Evolutionary conservation across 2,888 invertebrate genomes (phyloP), one percentile per base, ranked within the genome.

Genomic region (Erannis defoliaria): DNA sequence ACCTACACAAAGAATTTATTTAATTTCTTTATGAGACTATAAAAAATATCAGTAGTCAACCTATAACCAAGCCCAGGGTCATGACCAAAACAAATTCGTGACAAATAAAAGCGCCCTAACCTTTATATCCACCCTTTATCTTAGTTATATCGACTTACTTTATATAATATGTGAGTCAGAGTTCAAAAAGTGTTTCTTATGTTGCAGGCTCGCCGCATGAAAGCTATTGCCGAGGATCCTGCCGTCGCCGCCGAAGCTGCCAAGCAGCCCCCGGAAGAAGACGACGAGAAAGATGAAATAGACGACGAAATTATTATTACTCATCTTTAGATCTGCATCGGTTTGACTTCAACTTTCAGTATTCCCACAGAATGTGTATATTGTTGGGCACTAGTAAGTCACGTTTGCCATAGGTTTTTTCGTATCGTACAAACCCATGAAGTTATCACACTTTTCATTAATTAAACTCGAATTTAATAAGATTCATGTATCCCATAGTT

Each of bases 241-340:
- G 95, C 94, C 62, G 84, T 93, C 64, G 92, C 93, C 38, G 94
- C 93, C 50, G 96, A 95, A 26, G 96, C 96, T 9, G 95, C 95
- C 59, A 94, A 94, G 62, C 94, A 94, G 67, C 95, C 95, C 38
- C 93, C 95, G 18, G 97, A 97, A 83, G 97, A 97, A 86, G 97
- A 97, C 62, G 97, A 97, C 81, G 97, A 97, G 82, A 96, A 96
- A 81, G 97, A 97, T 87, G 97, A 97, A 86, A 96, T 97, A 76
- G 97, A 97, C 90, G 97, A 97, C 84, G 97, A 97, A 82, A 97
- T 97, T 84, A 96, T 97, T 83, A 96, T 97, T 80, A 97, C 97
- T 69, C 97, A 97, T 88, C 94, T 97, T 81, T 97, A 96, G 83
- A 69, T 38, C 26, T 55, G 48, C 54, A 45, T 46, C 43, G 35